phyloP scores from a whole-genome alignment of 1,140 invertebrate species.

The Bombus polaris region DNA sequence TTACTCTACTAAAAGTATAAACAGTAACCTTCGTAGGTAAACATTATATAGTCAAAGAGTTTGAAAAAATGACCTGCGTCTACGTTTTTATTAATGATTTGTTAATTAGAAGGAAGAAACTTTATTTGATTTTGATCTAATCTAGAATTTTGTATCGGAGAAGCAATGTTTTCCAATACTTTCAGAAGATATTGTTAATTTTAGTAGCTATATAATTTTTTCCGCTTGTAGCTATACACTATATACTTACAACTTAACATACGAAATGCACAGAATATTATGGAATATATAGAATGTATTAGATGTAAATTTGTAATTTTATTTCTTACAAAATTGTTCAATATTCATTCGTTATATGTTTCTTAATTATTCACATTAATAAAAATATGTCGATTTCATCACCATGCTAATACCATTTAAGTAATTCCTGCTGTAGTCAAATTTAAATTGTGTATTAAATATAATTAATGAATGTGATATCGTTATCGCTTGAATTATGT shows the following conservation, averaged over 20 bases:
- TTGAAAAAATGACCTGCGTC: not conserved
- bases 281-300: not conserved
- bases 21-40: not conserved
- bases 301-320: not conserved
- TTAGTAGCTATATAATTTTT: not conserved
- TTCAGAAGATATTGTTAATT: not conserved
- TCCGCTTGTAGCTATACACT: not conserved
- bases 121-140: not conserved
- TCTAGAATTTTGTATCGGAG: not conserved
- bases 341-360: not conserved
- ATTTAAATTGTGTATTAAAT: not conserved
- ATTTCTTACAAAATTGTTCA: not conserved
- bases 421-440: too few species aligned
- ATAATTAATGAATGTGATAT: not conserved
- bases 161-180: not conserved
- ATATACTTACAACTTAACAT: not conserved
- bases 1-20: too few species aligned
- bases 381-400: not conserved
- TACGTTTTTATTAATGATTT: not conserved
- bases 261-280: not conserved
- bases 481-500: slow-evolving; percentile 9
- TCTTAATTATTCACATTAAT: not conserved
- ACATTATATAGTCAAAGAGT: not conserved
- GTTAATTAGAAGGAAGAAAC: not conserved
- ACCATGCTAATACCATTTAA: not conserved